These are phyloP conservation scores for Aquatica leii DNA, from an alignment of 2,888 invertebrate species.

Conservation along the genomic window DNA sequence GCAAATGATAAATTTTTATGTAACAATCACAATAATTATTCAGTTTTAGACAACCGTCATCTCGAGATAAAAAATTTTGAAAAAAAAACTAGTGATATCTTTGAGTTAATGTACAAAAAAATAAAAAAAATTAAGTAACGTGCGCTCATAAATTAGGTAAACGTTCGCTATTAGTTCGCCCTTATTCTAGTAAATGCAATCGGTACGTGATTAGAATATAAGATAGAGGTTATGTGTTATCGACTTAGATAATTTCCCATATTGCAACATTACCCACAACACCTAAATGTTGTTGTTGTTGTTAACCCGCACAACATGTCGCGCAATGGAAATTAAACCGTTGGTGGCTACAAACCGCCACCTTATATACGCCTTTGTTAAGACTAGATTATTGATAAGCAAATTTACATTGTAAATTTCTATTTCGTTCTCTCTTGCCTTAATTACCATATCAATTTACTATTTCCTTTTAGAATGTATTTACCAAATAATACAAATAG, in stretches of 20 bases:
- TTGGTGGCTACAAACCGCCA: constrained; percentile 24
- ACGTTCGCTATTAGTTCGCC: constrained; percentile 23
- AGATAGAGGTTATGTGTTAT: constrained; percentile 30
- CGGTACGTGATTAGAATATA: constrained; percentile 28
- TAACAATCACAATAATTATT: not conserved
- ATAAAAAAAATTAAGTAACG: constrained; percentile 19
- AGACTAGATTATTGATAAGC: constrained; percentile 31
- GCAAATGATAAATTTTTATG: constrained; percentile 7
- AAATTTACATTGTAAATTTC: constrained; percentile 30
- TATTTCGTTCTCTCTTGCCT: not conserved
- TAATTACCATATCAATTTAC: constrained; percentile 12
- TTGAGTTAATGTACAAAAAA: not conserved
- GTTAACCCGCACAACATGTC: constrained; percentile 27
- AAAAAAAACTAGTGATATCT: too few species aligned
- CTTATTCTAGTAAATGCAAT: constrained; percentile 26
- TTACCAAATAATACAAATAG: too few species aligned
- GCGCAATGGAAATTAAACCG: constrained; percentile 32
- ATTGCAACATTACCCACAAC: constrained; percentile 26
- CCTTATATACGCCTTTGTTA: constrained; percentile 15
- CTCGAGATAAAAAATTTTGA: not conserved
- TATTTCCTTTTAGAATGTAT: not conserved
- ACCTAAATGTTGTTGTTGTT: constrained; percentile 33
- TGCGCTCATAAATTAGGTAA: constrained; percentile 19
- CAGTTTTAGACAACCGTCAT: too few species aligned
- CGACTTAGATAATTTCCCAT: constrained; percentile 34